Percentiles rank a stretch among this genome's conserved stretches.
phyloP scores from a whole-genome alignment of 1,140 invertebrate species.

The Lordiphosa collinella region DNA sequence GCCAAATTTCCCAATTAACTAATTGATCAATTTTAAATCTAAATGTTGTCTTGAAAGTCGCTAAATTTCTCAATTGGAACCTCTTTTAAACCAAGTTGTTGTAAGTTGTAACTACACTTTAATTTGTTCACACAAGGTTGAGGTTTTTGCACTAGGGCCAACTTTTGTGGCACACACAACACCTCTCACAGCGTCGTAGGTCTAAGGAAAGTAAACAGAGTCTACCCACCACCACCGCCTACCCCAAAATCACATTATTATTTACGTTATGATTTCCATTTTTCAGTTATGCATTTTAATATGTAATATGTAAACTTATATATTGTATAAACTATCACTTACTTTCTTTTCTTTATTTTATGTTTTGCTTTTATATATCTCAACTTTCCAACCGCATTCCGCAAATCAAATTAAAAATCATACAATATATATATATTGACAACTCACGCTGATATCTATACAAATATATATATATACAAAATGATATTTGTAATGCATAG shows the following conservation, averaged over 20 bases:
- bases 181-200: constrained; percentile 35
- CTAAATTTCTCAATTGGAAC: constrained; percentile 11
- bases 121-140: constrained; percentile 18
- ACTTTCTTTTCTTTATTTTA: constrained; percentile 76
- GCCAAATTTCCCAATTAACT: constrained; percentile 14
- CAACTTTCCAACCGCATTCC: constrained; percentile 40
- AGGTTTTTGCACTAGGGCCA: constrained; percentile 46
- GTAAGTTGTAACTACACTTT: constrained; percentile 43
- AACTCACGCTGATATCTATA: constrained; percentile 57
- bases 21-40: constrained; percentile 29
- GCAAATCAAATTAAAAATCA: constrained; percentile 31
- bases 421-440: constrained; percentile 30
- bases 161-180: constrained; percentile 40
- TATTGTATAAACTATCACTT: constrained; percentile 69
- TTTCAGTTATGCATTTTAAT: constrained; percentile 26
- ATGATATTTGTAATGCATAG: constrained; percentile 49
- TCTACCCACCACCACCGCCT: constrained; percentile 24
- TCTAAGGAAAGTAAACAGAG: constrained; percentile 9
- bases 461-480: constrained; percentile 42
- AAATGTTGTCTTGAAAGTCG: constrained; percentile 41
- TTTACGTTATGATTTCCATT: constrained; percentile 29
- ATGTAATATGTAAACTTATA: constrained; percentile 38
- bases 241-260: constrained; percentile 15
- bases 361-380: constrained; percentile 60
- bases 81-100: constrained; percentile 36